These are phyloP conservation scores for Halictus rubicundus DNA, from an alignment of 1,140 invertebrate genomes.

Conservation along the genomic window DNA sequence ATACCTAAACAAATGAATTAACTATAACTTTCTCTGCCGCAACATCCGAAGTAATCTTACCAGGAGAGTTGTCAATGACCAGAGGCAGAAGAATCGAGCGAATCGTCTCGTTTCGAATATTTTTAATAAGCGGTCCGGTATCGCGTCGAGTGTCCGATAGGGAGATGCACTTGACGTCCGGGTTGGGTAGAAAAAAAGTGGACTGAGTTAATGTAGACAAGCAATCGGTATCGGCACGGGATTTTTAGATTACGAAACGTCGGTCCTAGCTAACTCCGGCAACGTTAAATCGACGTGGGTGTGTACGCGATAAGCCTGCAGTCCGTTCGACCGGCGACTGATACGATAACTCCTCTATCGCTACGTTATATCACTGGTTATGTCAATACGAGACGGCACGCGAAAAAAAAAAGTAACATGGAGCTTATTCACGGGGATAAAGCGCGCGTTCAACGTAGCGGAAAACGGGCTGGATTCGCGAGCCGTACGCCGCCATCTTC, in stretches of 20 bases:
- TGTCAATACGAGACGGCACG: conserved; percentile 3
- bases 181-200: not conserved
- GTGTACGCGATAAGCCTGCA: conserved; percentile 31
- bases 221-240: not conserved
- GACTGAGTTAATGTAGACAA: not conserved
- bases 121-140: not conserved
- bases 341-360: conserved; percentile 24
- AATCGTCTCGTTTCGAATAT: too few relatives aligned
- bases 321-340: conserved; percentile 19
- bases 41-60: too few relatives aligned
- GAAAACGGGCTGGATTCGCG: not conserved
- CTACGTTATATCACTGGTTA: not conserved
- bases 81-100: too few relatives aligned
- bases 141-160: not conserved
- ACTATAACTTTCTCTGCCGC: too few relatives aligned
- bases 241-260: conserved; percentile 11
- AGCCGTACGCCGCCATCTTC: not conserved
- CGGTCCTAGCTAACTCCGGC: too few relatives aligned
- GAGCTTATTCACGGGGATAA: not conserved
- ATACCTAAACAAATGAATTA: too few relatives aligned
- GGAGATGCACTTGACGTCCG: not conserved
- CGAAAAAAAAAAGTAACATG: not conserved
- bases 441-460: not conserved
- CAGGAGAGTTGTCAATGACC: too few relatives aligned
- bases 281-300: conserved; percentile 13